phyloP scores from a whole-genome alignment of 2,113 vertebrate genomes.

The Crypturellus undulatus region DNA sequence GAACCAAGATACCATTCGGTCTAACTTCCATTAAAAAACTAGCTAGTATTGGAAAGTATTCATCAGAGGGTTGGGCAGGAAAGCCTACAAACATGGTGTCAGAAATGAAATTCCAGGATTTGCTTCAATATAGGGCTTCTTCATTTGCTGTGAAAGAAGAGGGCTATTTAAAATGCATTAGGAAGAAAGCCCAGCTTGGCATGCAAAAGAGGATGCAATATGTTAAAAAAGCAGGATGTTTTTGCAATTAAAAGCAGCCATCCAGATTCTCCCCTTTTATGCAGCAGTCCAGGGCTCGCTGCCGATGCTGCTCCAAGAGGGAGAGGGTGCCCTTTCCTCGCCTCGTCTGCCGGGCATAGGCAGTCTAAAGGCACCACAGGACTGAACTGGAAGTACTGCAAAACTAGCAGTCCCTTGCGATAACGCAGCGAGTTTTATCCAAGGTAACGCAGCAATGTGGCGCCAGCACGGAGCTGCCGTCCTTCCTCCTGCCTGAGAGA shows the following conservation, averaged over 20 bases:
- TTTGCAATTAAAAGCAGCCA: not conserved
- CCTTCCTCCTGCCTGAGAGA: too few species aligned
- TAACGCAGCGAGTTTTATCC: too few species aligned
- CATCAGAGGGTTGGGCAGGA: not conserved
- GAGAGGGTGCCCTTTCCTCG: too few species aligned
- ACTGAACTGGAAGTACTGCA: not conserved
- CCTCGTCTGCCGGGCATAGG: not conserved
- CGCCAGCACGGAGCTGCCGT: too few species aligned
- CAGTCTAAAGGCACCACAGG: not conserved
- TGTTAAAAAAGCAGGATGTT: not conserved
- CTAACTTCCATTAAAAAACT: not conserved
- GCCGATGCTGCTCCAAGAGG: not conserved
- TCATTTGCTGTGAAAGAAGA: not conserved
- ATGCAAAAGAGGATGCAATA: not conserved
- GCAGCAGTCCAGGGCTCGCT: not conserved
- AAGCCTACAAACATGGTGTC: not conserved
- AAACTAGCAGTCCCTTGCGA: too few species aligned
- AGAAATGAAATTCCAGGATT: not conserved
- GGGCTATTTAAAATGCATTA: not conserved
- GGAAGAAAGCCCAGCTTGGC: not conserved
- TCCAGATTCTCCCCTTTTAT: not conserved
- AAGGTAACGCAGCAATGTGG: too few species aligned
- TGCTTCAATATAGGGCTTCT: not conserved
- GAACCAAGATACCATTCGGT: not conserved
- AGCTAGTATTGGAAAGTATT: not conserved